Conservation (phyloP, 2,888 invertebrate genomes). For the Arge pagana region DNA sequence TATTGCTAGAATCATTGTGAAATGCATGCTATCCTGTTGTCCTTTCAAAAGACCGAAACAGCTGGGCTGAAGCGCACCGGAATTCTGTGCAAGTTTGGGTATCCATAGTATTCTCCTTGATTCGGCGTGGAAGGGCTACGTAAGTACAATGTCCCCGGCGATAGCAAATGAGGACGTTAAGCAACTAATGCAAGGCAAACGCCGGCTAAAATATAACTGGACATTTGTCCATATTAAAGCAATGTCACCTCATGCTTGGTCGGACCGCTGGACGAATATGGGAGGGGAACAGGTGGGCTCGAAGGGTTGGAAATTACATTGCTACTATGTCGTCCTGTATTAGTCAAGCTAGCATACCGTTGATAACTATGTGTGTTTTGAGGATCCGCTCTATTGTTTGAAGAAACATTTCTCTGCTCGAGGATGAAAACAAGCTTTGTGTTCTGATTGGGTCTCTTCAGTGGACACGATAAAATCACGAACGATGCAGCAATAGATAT, state of each 20-base stretch:
- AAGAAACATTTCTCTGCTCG: slow-evolving; percentile 37
- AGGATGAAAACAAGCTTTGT: slow-evolving; percentile 6
- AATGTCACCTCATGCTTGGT: slow-evolving; percentile 27
- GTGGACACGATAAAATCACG: too few species aligned
- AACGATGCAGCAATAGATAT: too few species aligned
- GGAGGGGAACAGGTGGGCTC: slow-evolving; percentile 4
- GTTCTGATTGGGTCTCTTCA: slow-evolving; percentile 11
- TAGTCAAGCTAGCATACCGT: slow-evolving; percentile 35
- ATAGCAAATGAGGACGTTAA: slow-evolving; percentile 49
- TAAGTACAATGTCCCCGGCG: slow-evolving; percentile 43
- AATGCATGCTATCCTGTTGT: background rate
- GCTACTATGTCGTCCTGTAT: slow-evolving; percentile 40
- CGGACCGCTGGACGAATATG: slow-evolving; percentile 12
- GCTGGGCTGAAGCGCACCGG: slow-evolving; percentile 4
- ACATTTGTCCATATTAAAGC: slow-evolving; percentile 55
- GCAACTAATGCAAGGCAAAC: slow-evolving; percentile 56
- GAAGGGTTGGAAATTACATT: slow-evolving; percentile 38
- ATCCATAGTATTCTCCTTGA: slow-evolving; percentile 3
- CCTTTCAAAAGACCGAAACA: background rate
- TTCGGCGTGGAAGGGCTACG: slow-evolving; percentile 27
- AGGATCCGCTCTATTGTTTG: slow-evolving; percentile 42
- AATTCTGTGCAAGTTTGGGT: background rate
- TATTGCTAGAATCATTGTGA: slow-evolving; percentile 4
- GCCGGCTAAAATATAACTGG: slow-evolving; percentile 49
- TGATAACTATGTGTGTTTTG: slow-evolving; percentile 49